A percentile compares a stretch with the other conserved stretches of the same genome.
These are phyloP conservation scores for Diacarnus erythraeanus DNA, from an alignment of 37 sponge, comb jelly and placozoan species.

Conservation along the genomic window DNA sequence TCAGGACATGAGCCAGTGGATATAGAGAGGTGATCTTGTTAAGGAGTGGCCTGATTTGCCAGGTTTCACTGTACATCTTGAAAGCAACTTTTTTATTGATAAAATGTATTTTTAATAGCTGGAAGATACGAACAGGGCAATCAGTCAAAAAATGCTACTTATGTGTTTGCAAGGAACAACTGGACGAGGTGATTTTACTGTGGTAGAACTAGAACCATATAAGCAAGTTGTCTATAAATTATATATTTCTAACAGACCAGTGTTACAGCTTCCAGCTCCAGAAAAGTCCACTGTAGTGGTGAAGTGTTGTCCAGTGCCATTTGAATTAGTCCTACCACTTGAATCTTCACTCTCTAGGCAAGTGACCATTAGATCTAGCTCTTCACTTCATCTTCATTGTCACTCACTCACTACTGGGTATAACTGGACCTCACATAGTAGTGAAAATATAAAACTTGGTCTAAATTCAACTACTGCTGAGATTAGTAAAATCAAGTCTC, in stretches of 20 bases:
- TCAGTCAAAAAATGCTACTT: constrained; percentile 50
- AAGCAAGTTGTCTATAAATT: too few relatives aligned
- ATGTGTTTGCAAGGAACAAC: constrained; percentile 51
- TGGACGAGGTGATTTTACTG: constrained; percentile 47
- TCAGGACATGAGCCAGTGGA: too few relatives aligned
- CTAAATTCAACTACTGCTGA: too few relatives aligned
- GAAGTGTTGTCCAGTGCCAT: constrained; percentile 82
- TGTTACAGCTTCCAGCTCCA: constrained; percentile 77
- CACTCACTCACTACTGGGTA: not conserved
- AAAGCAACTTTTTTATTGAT: too few relatives aligned
- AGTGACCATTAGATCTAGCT: not conserved
- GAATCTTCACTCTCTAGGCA: constrained; percentile 11
- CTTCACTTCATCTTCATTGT: not conserved
- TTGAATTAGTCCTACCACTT: constrained; percentile 36
- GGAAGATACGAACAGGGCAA: constrained; percentile 47
- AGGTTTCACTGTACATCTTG: too few relatives aligned
- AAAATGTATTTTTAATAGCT: too few relatives aligned
- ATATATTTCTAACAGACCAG: constrained; percentile 76
- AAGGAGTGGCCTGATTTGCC: too few relatives aligned
- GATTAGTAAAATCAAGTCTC: too few relatives aligned
- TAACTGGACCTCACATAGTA: too few relatives aligned
- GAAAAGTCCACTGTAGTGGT: constrained; percentile 86
- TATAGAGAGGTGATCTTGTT: too few relatives aligned
- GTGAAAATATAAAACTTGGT: too few relatives aligned
- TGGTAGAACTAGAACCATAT: not conserved